Evolutionary conservation across 2,888 invertebrate genomes (phyloP).

Genomic region (Melanostoma mellinum): DNA sequence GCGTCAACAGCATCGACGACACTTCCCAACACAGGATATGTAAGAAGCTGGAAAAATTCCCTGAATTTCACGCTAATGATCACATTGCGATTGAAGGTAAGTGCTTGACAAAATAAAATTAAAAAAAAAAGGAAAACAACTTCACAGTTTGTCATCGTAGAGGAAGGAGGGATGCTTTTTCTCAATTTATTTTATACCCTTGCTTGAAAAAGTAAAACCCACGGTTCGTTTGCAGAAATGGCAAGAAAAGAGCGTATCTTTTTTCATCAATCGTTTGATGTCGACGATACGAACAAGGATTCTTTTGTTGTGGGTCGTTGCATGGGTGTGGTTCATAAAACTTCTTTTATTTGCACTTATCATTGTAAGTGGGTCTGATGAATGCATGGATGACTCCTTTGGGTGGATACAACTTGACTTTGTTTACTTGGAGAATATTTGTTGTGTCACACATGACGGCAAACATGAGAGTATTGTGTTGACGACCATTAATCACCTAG

Average conservation of each 20-base stretch:
- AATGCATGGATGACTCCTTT: constrained; percentile 27
- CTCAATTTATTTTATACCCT: neutral
- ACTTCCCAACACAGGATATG: constrained; percentile 79
- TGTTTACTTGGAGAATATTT: constrained; percentile 54
- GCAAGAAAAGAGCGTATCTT: constrained; percentile 2
- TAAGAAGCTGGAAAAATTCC: constrained; percentile 79
- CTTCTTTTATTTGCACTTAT: constrained; percentile 24
- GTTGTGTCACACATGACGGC: constrained; percentile 55
- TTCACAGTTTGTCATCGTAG: constrained; percentile 10
- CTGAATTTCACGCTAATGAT: constrained; percentile 81
- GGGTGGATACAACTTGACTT: constrained; percentile 41
- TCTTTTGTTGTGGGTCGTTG: neutral
- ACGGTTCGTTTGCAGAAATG: constrained; percentile 58
- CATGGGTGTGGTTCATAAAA: constrained; percentile 21
- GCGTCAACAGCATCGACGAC: constrained; percentile 76
- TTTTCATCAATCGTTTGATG: constrained; percentile 64
- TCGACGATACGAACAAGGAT: constrained; percentile 7
- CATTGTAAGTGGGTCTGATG: constrained; percentile 33
- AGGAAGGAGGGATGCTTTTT: constrained; percentile 28
- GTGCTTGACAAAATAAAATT: constrained; percentile 34
- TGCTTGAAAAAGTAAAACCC: constrained; percentile 5
- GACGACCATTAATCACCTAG: constrained; percentile 44
- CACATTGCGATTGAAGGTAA: constrained; percentile 80
- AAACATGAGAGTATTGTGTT: constrained; percentile 33
- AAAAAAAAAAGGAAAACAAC: neutral